These are phyloP conservation scores for Nesometra sesokonis DNA, from an alignment of 35 echinoderm and acorn worm genomes.

Conservation along the genomic window DNA sequence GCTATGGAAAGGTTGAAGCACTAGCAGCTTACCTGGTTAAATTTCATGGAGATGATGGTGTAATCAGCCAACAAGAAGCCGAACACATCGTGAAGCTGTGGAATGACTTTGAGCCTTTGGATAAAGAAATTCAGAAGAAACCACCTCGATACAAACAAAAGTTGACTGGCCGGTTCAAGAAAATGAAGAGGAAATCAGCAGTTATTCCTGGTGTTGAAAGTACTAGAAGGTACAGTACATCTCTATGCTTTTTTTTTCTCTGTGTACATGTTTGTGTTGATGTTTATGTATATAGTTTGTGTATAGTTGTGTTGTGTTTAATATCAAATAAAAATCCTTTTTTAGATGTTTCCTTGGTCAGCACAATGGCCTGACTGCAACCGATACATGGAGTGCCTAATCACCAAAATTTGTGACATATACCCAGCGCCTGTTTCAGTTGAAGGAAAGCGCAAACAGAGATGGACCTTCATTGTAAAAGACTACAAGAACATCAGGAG, in stretches of 20 bases:
- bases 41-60: background rate
- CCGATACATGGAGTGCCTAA: slow-evolving; percentile 39
- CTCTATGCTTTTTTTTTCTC: background rate
- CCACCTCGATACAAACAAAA: background rate
- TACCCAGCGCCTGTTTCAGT: background rate
- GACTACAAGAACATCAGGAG: slow-evolving; percentile 33
- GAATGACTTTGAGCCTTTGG: background rate
- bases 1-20: background rate
- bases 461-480: slow-evolving; percentile 16
- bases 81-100: slow-evolving; percentile 14
- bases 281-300: background rate
- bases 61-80: slow-evolving; percentile 15
- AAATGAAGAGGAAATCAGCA: background rate
- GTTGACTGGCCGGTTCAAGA: slow-evolving; percentile 27
- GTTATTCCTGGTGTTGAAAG: slow-evolving; percentile 14
- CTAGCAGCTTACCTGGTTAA: background rate
- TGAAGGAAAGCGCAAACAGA: background rate
- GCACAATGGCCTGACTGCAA: slow-evolving; percentile 28
- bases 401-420: slow-evolving; percentile 24
- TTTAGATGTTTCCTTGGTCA: slow-evolving; percentile 30
- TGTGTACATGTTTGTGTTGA: background rate
- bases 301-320: background rate
- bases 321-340: background rate
- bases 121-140: slow-evolving; percentile 5
- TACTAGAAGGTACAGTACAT: slow-evolving; percentile 24